phyloP scores from a whole-genome alignment of 2,888 invertebrate species.

The Caenorhabditis afra region DNA sequence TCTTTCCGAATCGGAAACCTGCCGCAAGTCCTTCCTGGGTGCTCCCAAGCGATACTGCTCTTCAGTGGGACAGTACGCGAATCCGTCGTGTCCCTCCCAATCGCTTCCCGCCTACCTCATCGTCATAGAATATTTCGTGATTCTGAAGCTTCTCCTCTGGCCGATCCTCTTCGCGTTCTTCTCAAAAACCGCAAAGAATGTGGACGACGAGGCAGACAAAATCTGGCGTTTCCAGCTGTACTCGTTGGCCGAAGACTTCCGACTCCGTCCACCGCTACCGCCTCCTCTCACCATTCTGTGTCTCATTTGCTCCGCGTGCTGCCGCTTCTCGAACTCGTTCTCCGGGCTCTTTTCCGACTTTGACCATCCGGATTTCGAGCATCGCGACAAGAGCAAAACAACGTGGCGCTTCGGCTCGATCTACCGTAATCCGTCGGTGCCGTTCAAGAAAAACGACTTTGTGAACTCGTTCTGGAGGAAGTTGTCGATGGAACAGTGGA shows the following conservation, averaged over 20 bases:
- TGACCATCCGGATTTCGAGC: conserved; percentile 73
- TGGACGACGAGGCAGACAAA: conserved; percentile 80
- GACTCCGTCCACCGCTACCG: conserved; percentile 80
- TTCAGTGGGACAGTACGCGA: conserved; percentile 70
- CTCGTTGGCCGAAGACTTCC: conserved; percentile 80
- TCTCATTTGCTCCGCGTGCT: conserved; percentile 71
- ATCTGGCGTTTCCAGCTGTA: conserved; percentile 81
- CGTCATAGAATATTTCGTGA: conserved; percentile 68
- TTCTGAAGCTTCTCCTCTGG: conserved; percentile 78
- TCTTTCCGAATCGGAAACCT: conserved; percentile 61
- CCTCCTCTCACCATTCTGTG: conserved; percentile 80
- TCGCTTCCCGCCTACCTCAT: conserved; percentile 64
- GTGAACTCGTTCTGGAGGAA: conserved; percentile 63
- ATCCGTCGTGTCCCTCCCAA: conserved; percentile 72
- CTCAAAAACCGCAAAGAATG: conserved; percentile 78
- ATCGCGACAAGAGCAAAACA: conserved; percentile 34
- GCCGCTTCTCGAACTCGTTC: conserved; percentile 59
- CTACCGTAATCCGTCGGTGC: conserved; percentile 78
- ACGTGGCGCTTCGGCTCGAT: conserved; percentile 63
- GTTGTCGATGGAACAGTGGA: conserved; percentile 71
- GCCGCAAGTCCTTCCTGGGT: conserved; percentile 61
- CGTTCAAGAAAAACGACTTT: conserved; percentile 61
- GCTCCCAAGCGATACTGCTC: conserved; percentile 66
- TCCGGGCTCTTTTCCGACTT: conserved; percentile 41
- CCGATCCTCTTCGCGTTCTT: conserved; percentile 81